These are phyloP conservation scores for Aplodontia rufa DNA, from an alignment of 2,113 vertebrate species.

Conservation along the genomic window DNA sequence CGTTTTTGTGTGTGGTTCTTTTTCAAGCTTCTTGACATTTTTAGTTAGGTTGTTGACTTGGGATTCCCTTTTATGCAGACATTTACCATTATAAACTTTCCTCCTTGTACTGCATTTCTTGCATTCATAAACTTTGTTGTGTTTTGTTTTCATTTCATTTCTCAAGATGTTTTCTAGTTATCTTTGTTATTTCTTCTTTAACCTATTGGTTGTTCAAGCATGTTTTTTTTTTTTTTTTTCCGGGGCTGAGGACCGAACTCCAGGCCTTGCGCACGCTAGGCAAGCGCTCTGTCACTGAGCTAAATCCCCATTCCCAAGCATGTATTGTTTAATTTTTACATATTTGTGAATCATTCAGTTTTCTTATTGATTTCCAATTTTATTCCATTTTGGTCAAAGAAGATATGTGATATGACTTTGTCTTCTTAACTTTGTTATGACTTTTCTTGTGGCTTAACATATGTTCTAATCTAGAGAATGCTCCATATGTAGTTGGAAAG, in stretches of 20 bases:
- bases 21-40: neutral
- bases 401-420: neutral
- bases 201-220: neutral
- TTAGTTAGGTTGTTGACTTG: neutral
- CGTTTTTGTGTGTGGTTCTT: neutral
- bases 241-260: too few relatives aligned
- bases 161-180: neutral
- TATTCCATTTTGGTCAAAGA: neutral
- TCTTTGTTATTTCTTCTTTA: neutral
- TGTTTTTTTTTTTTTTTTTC: too few relatives aligned
- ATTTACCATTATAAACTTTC: neutral
- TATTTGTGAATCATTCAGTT: constrained; percentile 8
- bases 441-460: neutral
- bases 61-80: neutral
- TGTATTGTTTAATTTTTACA: neutral
- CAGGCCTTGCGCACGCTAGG: too few relatives aligned
- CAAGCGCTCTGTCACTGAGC: too few relatives aligned
- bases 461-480: neutral
- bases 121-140: neutral
- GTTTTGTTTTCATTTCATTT: neutral
- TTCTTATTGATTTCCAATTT: neutral
- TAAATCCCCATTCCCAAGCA: too few relatives aligned
- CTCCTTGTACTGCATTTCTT: neutral
- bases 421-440: neutral
- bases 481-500: neutral